Conservation (phyloP, 2,113 vertebrate genomes). For the Eurystomus gularis region DNA sequence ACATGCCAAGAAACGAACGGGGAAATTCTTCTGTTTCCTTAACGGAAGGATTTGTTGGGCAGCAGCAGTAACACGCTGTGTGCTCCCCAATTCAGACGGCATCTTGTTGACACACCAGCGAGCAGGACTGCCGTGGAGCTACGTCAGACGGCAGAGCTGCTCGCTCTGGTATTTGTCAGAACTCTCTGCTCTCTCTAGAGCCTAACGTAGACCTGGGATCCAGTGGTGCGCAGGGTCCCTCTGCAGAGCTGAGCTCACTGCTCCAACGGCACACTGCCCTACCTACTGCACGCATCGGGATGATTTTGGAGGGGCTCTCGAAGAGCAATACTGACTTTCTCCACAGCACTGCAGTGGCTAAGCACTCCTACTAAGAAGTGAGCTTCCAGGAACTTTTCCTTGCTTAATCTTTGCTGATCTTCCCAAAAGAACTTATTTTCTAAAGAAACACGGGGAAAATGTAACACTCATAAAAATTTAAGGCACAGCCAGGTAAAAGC, state of each 20-base stretch:
- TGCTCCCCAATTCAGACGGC: not conserved
- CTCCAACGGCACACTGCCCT: not conserved
- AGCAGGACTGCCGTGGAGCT: not conserved
- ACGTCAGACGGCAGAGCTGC: not conserved
- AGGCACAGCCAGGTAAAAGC: not conserved
- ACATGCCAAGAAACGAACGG: not conserved
- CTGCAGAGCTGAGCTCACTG: not conserved
- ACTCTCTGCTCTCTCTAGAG: not conserved
- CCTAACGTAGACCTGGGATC: not conserved
- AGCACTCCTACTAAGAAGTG: not conserved
- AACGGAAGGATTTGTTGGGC: not conserved
- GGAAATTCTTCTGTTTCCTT: not conserved
- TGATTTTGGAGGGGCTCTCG: not conserved
- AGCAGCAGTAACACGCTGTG: not conserved
- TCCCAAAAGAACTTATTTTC: not conserved
- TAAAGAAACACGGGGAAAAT: not conserved
- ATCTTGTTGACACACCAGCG: rapidly evolving
- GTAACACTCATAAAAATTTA: not conserved
- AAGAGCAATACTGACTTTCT: not conserved
- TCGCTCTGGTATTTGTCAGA: not conserved
- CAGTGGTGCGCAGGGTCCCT: not conserved
- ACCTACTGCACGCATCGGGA: rapidly evolving
- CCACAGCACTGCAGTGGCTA: not conserved
- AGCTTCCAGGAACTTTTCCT: not conserved
- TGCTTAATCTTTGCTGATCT: not conserved